Percentiles rank a stretch among this genome's conserved stretches.
Conservation (phyloP, 1,140 invertebrate species). For the Lepeophtheirus salmonis region DNA sequence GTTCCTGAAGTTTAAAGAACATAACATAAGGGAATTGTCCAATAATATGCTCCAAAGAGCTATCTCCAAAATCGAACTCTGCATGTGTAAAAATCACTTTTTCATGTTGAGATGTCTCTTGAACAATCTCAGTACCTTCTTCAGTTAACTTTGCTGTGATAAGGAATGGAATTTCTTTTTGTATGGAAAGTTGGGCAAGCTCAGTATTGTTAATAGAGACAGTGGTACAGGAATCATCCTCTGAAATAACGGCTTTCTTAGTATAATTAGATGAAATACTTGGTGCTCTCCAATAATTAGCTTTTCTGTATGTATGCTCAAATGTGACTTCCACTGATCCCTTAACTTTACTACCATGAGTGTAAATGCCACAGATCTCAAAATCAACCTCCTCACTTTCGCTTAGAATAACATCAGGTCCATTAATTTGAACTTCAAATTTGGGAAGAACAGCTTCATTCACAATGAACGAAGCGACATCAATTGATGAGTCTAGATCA, state of each 20-base stretch:
- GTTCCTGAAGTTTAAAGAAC: not conserved
- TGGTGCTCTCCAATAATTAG: slow-evolving; percentile 14
- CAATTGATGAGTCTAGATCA: not conserved
- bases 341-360: slow-evolving; percentile 1
- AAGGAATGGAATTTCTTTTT: not conserved
- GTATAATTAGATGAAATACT: not conserved
- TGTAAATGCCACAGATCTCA: slow-evolving; percentile 4
- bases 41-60: not conserved
- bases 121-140: not conserved
- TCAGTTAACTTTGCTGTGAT: not conserved
- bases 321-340: not conserved
- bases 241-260: not conserved
- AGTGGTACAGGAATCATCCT: not conserved
- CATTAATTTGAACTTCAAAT: slow-evolving; percentile 40
- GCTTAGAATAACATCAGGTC: slow-evolving; percentile 28
- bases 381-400: not conserved
- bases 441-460: slow-evolving; percentile 42
- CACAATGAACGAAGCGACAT: slow-evolving; percentile 32
- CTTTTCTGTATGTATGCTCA: not conserved
- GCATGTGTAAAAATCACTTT: not conserved
- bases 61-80: slow-evolving; percentile 1
- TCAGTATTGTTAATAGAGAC: slow-evolving; percentile 5
- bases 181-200: not conserved
- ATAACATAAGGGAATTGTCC: slow-evolving; percentile 2
- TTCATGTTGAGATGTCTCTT: not conserved